Conservation (phyloP, 2,113 vertebrate species). For the Oryzias melastigma region DNA sequence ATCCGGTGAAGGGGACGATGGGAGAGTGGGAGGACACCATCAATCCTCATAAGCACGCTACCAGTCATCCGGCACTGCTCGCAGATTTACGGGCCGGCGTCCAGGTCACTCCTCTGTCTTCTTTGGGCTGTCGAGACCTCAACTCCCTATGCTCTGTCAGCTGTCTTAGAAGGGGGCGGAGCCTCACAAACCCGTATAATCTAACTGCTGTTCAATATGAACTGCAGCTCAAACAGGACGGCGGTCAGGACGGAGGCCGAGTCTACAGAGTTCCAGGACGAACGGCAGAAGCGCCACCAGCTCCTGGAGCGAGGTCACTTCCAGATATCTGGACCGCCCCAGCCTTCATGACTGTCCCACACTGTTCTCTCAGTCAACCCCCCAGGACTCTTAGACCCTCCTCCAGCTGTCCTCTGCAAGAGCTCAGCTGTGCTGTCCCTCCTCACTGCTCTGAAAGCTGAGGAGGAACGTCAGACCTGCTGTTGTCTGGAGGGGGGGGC, state of each 20-base stretch:
- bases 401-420: slow-evolving; percentile 44
- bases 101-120: slow-evolving; percentile 41
- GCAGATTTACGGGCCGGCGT: slow-evolving; percentile 35
- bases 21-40: slow-evolving; percentile 41
- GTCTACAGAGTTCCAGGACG: slow-evolving; percentile 61
- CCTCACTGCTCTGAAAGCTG: slow-evolving; percentile 50
- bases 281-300: slow-evolving; percentile 5
- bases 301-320: slow-evolving; percentile 22
- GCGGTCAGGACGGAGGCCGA: slow-evolving; percentile 65
- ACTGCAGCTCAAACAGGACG: slow-evolving; percentile 65
- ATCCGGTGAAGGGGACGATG: slow-evolving; percentile 34
- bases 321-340: slow-evolving; percentile 71
- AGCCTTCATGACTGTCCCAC: slow-evolving; percentile 55
- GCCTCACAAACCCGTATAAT: slow-evolving; percentile 40
- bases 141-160: slow-evolving; percentile 31
- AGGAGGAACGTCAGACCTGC: slow-evolving; percentile 58
- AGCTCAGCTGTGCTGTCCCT: slow-evolving; percentile 58
- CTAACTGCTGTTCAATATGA: slow-evolving; percentile 68
- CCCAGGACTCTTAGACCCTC: slow-evolving; percentile 49
- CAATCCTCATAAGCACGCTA: slow-evolving; percentile 58
- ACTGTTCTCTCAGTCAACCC: slow-evolving; percentile 45
- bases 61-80: slow-evolving; percentile 33
- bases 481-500: slow-evolving; percentile 56
- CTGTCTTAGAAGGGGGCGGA: slow-evolving; percentile 29
- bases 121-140: slow-evolving; percentile 9